Evolutionary conservation across 2,113 vertebrate genomes (phyloP), one percentile per base, ranked within the genome.

Genomic region (Daphoenositta chrysoptera): DNA sequence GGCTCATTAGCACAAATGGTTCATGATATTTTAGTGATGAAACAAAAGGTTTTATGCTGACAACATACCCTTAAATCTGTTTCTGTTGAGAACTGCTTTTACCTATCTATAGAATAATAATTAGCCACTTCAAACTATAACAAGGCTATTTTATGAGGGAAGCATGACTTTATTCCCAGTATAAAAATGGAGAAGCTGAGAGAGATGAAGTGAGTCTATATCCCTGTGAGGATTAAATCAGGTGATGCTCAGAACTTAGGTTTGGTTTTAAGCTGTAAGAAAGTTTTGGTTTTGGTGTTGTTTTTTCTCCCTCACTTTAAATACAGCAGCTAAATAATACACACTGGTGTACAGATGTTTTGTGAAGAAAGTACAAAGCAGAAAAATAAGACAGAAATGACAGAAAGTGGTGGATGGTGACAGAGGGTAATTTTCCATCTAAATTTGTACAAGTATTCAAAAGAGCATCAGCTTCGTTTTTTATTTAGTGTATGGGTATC

Each of bases 91-190:
- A 64, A 70, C 28, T 64, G 56, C 60, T 89, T 88, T 94, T 96
- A 75, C 81, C 76, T 86, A 28, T 53, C 64, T 89, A 76, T 81
- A 96, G 86, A 95, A 87, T 82, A 94, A 82, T 78, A 94, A 90
- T 90, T 92, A 96, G 48, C 60, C 90, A 60, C 92, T 92, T 96
- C 75, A 88, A 92, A 83, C 28, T 83, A 31, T 77, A 90, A 31
- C 51, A 66, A 86, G 28, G n/a, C 9, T 86, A 68, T 83, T 86
- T 94, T 68, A 53, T 75, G 37, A 78, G 54, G 42, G 42, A 92
- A 93, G n/a, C 21, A 63, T 61, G 19, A 58, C 50, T 86, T 88
- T 73, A 85, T 80, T 90, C 42, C 50, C 42, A 90, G 35, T n/a
- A 33, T 45, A 86, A 80, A 93, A 92, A 78, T 39, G 13, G 90